Percentiles rank a stretch among this genome's conserved stretches.
Conservation (phyloP, 2,113 vertebrate genomes). For the Vireo altiloquus region DNA sequence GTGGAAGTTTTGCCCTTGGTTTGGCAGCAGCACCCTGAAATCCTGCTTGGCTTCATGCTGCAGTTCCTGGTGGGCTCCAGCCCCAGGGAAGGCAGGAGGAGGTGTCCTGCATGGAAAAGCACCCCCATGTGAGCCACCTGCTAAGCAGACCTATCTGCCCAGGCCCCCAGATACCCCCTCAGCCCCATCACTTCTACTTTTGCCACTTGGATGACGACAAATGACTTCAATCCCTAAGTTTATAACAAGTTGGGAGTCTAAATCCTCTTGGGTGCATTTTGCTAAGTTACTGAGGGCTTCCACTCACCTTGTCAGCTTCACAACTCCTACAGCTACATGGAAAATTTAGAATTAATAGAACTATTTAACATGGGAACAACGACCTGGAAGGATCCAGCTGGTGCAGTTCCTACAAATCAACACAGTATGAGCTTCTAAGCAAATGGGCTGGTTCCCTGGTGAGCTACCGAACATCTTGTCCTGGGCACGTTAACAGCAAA, state of each 20-base stretch:
- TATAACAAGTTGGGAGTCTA: fast-evolving
- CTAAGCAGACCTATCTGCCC: background rate
- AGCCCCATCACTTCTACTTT: fast-evolving
- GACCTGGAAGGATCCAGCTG: background rate
- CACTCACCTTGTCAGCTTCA: fast-evolving
- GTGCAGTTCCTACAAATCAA: background rate
- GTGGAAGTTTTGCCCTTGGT: background rate
- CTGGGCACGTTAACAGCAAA: background rate
- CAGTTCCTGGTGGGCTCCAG: fast-evolving
- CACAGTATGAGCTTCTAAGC: background rate
- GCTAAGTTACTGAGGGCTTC: background rate
- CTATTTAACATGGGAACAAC: background rate
- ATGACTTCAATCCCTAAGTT: fast-evolving
- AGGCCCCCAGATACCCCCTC: background rate
- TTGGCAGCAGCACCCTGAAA: background rate
- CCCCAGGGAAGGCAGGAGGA: fast-evolving
- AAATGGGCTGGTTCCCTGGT: background rate
- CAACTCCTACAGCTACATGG: background rate
- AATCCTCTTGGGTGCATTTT: background rate
- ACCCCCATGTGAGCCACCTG: background rate
- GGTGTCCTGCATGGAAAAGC: background rate
- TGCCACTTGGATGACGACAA: background rate
- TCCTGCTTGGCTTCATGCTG: background rate
- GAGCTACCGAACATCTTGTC: background rate
- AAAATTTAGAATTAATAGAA: background rate